phyloP scores from a whole-genome alignment of 2,888 invertebrate genomes.

The Chaitophorus viminalis region DNA sequence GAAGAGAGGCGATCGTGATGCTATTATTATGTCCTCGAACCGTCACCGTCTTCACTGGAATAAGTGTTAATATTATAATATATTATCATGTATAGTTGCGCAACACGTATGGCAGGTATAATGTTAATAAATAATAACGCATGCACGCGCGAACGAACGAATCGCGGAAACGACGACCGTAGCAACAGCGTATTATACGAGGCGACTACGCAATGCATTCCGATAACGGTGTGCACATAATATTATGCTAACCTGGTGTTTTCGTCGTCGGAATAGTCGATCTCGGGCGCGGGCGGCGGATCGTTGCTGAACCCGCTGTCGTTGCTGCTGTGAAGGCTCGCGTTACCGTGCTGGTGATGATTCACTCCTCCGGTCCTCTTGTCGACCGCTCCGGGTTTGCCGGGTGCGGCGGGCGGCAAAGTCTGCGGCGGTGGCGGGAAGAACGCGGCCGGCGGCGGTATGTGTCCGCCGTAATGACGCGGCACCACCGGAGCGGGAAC shows the following conservation, averaged over 20 bases:
- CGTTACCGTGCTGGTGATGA: slow-evolving; percentile 66
- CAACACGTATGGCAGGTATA: too few relatives aligned
- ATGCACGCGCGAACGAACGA: not conserved
- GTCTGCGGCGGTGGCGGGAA: slow-evolving; percentile 59
- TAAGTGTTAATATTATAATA: too few relatives aligned
- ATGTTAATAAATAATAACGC: too few relatives aligned
- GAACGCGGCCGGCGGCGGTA: slow-evolving; percentile 43
- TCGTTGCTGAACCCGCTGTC: slow-evolving; percentile 93
- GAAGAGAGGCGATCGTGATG: too few relatives aligned
- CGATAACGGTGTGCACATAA: too few relatives aligned
- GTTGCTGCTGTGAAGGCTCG: slow-evolving; percentile 87
- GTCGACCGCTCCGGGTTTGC: slow-evolving; percentile 53
- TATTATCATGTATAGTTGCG: too few relatives aligned
- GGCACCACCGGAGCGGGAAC: slow-evolving; percentile 65
- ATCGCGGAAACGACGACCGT: not conserved
- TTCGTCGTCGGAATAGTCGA: slow-evolving; percentile 91
- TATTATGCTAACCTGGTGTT: slow-evolving; percentile 73
- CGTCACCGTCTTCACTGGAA: too few relatives aligned
- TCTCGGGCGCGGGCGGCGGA: slow-evolving; percentile 84
- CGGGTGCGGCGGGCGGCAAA: slow-evolving; percentile 51
- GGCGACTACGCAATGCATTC: not conserved
- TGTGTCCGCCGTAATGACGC: slow-evolving; percentile 64
- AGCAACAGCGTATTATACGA: not conserved
- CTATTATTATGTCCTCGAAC: too few relatives aligned
- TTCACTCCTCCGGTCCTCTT: slow-evolving; percentile 42